Conservation (phyloP, 2,888 invertebrate genomes). For the Trichopria drosophilae region DNA sequence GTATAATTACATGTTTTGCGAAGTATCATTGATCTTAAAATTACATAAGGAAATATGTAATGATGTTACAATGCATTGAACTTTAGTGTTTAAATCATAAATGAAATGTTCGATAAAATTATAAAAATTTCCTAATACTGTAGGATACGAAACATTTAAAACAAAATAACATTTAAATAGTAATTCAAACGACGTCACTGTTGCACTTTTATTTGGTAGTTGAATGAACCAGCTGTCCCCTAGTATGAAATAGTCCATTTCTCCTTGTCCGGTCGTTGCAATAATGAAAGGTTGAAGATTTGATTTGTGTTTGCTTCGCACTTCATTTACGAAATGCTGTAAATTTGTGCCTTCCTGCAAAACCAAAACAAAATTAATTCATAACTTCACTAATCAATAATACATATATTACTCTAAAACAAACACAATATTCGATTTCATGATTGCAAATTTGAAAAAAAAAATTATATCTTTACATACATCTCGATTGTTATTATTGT, state of each 20-base stretch:
- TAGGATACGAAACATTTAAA: slow-evolving; percentile 19
- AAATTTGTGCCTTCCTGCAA: slow-evolving; percentile 16
- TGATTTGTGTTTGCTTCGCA: slow-evolving; percentile 3
- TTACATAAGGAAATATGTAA: too few relatives aligned
- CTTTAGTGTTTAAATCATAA: too few relatives aligned
- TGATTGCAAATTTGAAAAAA: too few relatives aligned
- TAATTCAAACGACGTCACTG: slow-evolving; percentile 20
- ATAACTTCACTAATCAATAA: slow-evolving; percentile 1
- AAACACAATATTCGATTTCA: too few relatives aligned
- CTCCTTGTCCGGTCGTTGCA: slow-evolving; percentile 10
- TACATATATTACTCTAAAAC: too few relatives aligned
- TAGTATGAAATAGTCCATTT: slow-evolving; percentile 13
- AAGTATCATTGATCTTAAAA: too few relatives aligned
- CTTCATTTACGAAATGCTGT: slow-evolving; percentile 5
- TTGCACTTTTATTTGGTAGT: slow-evolving; percentile 10
- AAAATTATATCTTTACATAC: too few relatives aligned
- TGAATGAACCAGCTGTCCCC: slow-evolving; percentile 19
- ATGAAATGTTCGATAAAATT: slow-evolving; percentile 20
- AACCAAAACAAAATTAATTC: not conserved
- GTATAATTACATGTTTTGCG: too few relatives aligned
- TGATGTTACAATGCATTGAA: too few relatives aligned
- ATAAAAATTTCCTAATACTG: slow-evolving; percentile 18
- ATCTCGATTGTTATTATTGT: too few relatives aligned
- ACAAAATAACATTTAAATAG: slow-evolving; percentile 23
- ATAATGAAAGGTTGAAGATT: slow-evolving; percentile 23